Evolutionary conservation across 2,888 invertebrate species (phyloP), one percentile per base, ranked within the genome.

Genomic region (Hypomecis punctinalis): DNA sequence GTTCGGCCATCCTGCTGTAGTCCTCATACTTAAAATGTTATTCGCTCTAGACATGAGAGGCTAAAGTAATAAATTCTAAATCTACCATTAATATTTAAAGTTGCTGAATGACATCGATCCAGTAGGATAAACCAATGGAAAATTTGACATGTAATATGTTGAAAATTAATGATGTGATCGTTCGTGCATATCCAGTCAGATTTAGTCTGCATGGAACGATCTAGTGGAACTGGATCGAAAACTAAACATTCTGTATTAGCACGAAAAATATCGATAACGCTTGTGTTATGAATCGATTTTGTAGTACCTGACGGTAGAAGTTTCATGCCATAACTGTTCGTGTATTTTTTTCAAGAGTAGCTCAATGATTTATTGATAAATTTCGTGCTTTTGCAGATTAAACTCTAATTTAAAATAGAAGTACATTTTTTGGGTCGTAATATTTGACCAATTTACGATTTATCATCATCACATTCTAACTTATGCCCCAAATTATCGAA

Each of bases 401-500:
- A 2, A 2, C 23, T 23, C 3, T 23, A 2, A 23, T 23, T 23
- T 23, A 23, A 23, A 23, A 23, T 23, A 23, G 23, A 23, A 23
- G 23, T 23, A 40, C 7, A 35, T 11, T 11, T 58, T 56, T 62
- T 39, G 9, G 49, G 56, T 56, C 40, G 40, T 11, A 40, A 46
- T 46, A 23, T 53, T 52, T 58, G 47, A 53, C 57, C 10, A 52
- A 48, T 35, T 46, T 36, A 40, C 42, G 6, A n/a, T 48, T 54
- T 61, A 23, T 56, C 46, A 46, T 48, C 42, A 56, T 46, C 11
- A 48, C 36, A 52, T 23, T 37, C 3, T 55, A 5, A 61, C 43
- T 61, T 43, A 45, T 56, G 61, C 61, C 65, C 65, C 60, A 65
- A 56, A 47, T 54, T 42, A 60, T 64, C 60, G 64, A 64, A 61